Evolutionary conservation across 2,888 invertebrate genomes (phyloP), one percentile per base, ranked within the genome.

Genomic region (Drosophila flavopinicola): DNA sequence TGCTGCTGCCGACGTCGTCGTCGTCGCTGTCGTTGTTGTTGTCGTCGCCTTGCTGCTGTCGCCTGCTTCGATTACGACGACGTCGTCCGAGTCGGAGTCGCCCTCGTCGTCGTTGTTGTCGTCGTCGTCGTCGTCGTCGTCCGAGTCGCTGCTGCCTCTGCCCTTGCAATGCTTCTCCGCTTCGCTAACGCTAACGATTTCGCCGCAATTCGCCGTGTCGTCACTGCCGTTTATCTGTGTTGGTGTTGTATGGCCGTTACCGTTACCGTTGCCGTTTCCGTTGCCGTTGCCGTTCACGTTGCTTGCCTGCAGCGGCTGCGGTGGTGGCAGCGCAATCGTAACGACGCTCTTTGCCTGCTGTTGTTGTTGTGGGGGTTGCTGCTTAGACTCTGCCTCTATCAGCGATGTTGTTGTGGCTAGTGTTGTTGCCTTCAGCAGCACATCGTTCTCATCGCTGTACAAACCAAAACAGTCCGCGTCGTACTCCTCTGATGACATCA

Each of bases 401-500:
- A 68, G 69, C 24, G 58, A 37, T 48, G 44, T 9, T 11, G 66
- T 59, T 66, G 82, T 77, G 94, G 96, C 95, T 69, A 97, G 94
- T 73, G 72, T 71, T 68, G 83, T 83, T 94, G 96, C 96, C 95
- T 96, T 96, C 94, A 96, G 95, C 95, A 96, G 94, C 93, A 96
- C 95, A 93, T 77, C 86, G 63, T 95, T 95, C 94, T 95, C 96
- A 95, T 88, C 88, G 83, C 95, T 95, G 94, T 95, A 96, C 95
- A 96, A 96, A 94, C 96, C 96, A 94, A 95, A 96, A 94, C 94
- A 94, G 93, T 95, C 96, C 94, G 95, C 96, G 94, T 95, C 95
- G 95, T 96, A 96, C 96, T 96, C 96, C 95, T 96, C 96, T 95
- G 96, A 96, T 96, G 96, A 96, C 96, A 96, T 96, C 96, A 96